These are phyloP conservation scores for Drosophila kepulauana DNA, from an alignment of 1,140 invertebrate genomes.

Conservation along the genomic window DNA sequence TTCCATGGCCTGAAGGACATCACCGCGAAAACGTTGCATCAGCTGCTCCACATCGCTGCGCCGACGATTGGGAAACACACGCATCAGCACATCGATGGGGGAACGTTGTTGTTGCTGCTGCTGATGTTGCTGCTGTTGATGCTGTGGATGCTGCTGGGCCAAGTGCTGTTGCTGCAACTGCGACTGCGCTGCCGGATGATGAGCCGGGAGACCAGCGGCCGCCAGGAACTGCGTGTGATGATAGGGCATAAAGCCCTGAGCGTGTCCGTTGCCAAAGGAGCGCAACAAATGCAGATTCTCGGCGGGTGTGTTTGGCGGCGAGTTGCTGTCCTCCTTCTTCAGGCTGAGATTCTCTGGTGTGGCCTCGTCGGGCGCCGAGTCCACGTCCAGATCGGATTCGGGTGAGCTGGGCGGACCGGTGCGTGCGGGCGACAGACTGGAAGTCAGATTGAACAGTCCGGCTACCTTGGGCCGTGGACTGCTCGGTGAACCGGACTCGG, in stretches of 20 bases:
- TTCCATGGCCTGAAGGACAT: constrained; percentile 96
- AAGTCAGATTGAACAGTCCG: constrained; percentile 75
- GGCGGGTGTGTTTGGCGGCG: constrained; percentile 78
- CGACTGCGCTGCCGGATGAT: constrained; percentile 66
- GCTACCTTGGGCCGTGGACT: constrained; percentile 85
- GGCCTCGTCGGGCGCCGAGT: constrained; percentile 86
- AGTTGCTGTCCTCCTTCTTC: constrained; percentile 85
- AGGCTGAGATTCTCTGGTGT: constrained; percentile 88
- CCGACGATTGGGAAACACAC: constrained; percentile 94
- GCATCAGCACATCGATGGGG: constrained; percentile 90
- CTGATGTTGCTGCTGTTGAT: constrained; percentile 74
- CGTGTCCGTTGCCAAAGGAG: constrained; percentile 69
- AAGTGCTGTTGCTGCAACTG: constrained; percentile 71
- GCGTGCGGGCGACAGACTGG: constrained; percentile 85
- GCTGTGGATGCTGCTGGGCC: constrained; percentile 51
- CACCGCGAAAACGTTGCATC: constrained; percentile 91
- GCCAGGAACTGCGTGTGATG: constrained; percentile 85
- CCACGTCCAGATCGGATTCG: constrained; percentile 86
- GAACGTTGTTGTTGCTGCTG: constrained; percentile 86
- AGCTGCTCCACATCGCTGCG: constrained; percentile 93
- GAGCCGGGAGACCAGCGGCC: constrained; percentile 66
- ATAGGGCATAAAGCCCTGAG: constrained; percentile 85
- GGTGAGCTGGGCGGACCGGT: constrained; percentile 85
- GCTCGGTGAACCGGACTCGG: constrained; percentile 86
- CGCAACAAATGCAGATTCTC: constrained; percentile 79